Evolutionary conservation across 2,888 invertebrate species (phyloP).

Genomic region (Girardia tigrina): DNA sequence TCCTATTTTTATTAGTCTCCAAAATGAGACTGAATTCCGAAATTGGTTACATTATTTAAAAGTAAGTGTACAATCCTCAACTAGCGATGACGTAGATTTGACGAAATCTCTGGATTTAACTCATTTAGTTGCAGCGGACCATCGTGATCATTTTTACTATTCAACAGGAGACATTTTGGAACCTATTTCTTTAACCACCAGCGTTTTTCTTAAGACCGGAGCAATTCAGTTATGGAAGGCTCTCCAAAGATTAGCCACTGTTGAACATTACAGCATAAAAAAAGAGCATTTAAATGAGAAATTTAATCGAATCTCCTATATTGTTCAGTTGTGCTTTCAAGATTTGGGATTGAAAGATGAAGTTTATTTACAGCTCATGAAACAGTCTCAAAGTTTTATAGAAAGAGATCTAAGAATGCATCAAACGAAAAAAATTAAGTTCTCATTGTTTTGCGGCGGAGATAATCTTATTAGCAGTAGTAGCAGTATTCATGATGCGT

Average conservation of each 20-base stretch:
- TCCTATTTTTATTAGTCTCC: constrained; percentile 33
- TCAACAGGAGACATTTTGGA: constrained; percentile 28
- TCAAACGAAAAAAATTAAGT: constrained; percentile 2
- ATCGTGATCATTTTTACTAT: neutral
- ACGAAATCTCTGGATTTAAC: neutral
- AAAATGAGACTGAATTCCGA: constrained; percentile 29
- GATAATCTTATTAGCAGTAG: neutral
- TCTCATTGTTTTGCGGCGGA: constrained; percentile 18
- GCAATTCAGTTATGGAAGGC: constrained; percentile 20
- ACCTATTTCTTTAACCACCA: constrained; percentile 30
- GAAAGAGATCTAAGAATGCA: neutral
- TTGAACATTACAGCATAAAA: constrained; percentile 12
- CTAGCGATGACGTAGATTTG: neutral
- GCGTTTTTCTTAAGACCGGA: neutral
- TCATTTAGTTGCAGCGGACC: neutral
- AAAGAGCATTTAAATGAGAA: constrained; percentile 28
- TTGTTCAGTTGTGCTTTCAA: constrained; percentile 34
- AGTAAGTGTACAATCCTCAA: neutral
- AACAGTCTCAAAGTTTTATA: constrained; percentile 25
- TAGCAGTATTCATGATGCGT: neutral
- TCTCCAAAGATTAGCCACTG: neutral
- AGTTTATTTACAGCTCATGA: constrained; percentile 35
- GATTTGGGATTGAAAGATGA: constrained; percentile 36
- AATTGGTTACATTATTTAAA: constrained; percentile 34
- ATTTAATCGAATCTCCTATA: constrained; percentile 27